Base-by-base conservation (phyloP, 2,797 vertebrate genomes). In the Anabacerthia variegaticeps region DNA sequence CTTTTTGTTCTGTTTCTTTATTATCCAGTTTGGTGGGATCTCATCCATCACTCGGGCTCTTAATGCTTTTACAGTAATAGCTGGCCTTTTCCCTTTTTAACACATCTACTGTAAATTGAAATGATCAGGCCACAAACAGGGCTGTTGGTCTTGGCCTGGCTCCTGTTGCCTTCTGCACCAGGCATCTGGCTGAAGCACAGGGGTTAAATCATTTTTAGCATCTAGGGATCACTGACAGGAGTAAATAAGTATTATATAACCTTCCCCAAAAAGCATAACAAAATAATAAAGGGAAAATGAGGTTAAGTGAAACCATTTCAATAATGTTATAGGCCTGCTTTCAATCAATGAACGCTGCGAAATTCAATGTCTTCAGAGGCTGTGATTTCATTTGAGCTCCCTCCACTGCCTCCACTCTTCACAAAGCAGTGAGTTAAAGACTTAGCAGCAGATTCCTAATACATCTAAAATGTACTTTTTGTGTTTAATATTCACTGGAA, bases 401-500 rank as follows among this genome's bases (percentile, higher is more conserved):
- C 80, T 85, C 85, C 89, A 3, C 59, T 56, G 73, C 92, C 52
- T 54, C 30, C 52, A 54, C 94, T 58, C 71, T 48, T 66, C 65
- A 85, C 88, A 95, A 91, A 89, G 93, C 88, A 77, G 43, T 7
- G 75, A 96, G 76, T 92, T 89, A 92, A 95, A 91, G 75, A 89
- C 75, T 89, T 72, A 65, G 88, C 61, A 87, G 90, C 43, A 66
- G 78, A 77, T 75, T 62, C 90, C 77, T 85, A 92, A 83, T 69
- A 77, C 62, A 41, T 89, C 84, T 89, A 79, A 91, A 96, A 95
- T 44, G 65, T 46, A 62, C 63, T 82, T 95, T 93, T 94, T 82
- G n/a, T 96, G 65, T 95, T 94, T 96, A 93, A 94, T 92, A 87
- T 92, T 93, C 78, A 67, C 94, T 23, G 72, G 71, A 96, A 93